A percentile compares a stretch with the other conserved stretches of the same genome.
phyloP scores from a whole-genome alignment of 2,888 invertebrate species.

The Cordilura impudica region DNA sequence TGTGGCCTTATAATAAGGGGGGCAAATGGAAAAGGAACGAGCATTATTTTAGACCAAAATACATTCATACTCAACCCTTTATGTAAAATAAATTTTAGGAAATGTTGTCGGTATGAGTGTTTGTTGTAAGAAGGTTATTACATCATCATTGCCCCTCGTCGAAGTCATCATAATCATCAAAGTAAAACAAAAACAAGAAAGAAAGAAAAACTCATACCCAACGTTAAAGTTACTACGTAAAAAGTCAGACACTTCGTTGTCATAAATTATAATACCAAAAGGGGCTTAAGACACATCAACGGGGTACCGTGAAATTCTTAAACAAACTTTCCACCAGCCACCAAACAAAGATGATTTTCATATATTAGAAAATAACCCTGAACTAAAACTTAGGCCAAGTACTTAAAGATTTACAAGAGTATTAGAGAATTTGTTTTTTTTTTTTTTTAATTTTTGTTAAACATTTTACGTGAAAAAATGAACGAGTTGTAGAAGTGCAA shows the following conservation, averaged over 20 bases:
- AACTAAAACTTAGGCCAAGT: conserved; percentile 57
- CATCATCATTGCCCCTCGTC: conserved; percentile 35
- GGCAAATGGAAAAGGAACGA: background rate
- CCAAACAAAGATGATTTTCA: background rate
- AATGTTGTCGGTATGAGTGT: conserved; percentile 24
- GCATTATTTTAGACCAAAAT: conserved; percentile 17
- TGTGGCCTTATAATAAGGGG: background rate
- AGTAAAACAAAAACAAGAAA: conserved; percentile 1
- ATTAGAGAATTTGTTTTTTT: conserved; percentile 56
- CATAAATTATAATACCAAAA: conserved; percentile 57
- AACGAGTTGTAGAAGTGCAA: conserved; percentile 19
- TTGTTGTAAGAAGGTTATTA: conserved; percentile 47
- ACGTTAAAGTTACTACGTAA: conserved; percentile 57
- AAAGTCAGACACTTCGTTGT: conserved; percentile 62
- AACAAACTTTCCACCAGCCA: conserved; percentile 16
- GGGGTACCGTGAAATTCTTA: background rate
- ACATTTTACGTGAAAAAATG: conserved; percentile 45
- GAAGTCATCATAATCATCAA: conserved; percentile 31
- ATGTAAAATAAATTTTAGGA: background rate
- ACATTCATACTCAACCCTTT: background rate
- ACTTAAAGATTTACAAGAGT: conserved; percentile 61
- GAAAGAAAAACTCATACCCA: conserved; percentile 34
- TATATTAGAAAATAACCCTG: conserved; percentile 50
- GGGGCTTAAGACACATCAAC: background rate
- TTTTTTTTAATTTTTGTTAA: conserved; percentile 36